Conservation (phyloP, 2,113 vertebrate genomes). For the Protomyctophum bolini region DNA sequence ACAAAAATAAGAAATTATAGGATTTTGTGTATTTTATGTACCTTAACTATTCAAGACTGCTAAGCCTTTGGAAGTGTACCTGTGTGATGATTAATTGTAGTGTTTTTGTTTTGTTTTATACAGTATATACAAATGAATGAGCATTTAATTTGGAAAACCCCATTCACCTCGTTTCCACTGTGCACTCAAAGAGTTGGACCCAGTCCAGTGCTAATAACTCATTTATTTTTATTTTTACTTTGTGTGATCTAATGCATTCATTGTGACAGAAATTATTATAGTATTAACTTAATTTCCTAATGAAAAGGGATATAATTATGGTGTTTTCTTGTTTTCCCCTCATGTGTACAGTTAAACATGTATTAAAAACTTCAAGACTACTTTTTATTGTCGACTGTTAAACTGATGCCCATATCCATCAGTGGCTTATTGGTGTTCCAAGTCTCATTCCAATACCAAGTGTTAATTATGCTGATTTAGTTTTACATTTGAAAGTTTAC, state of each 20-base stretch:
- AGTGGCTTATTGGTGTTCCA: conserved; percentile 50
- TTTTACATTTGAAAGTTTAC: conserved; percentile 19
- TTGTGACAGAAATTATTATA: conserved; percentile 87
- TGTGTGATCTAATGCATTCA: conserved; percentile 96
- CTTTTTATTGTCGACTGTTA: conserved; percentile 79
- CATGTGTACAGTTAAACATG: conserved; percentile 94
- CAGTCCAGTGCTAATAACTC: conserved; percentile 89
- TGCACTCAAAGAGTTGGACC: conserved; percentile 65
- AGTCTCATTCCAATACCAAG: conserved; percentile 55
- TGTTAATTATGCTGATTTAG: conserved; percentile 56
- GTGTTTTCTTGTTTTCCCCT: conserved; percentile 78
- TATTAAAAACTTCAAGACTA: conserved; percentile 93
- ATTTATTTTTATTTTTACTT: conserved; percentile 93
- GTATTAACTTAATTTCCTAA: conserved; percentile 98
- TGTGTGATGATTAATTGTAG: conserved; percentile 82
- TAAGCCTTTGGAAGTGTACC: conserved; percentile 81
- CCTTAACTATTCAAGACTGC: conserved; percentile 81
- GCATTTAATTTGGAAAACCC: conserved; percentile 81
- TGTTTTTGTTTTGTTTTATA: conserved; percentile 64
- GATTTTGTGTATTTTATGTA: conserved; percentile 78
- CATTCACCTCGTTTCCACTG: conserved; percentile 64
- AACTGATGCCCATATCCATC: conserved; percentile 38
- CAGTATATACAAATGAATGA: too few species aligned
- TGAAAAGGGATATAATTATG: conserved; percentile 99
- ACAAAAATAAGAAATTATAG: conserved; percentile 73